Evolutionary conservation across 2,113 vertebrate genomes (phyloP), one percentile per base, ranked within the genome.

Genomic region (Nansenia antarctica): DNA sequence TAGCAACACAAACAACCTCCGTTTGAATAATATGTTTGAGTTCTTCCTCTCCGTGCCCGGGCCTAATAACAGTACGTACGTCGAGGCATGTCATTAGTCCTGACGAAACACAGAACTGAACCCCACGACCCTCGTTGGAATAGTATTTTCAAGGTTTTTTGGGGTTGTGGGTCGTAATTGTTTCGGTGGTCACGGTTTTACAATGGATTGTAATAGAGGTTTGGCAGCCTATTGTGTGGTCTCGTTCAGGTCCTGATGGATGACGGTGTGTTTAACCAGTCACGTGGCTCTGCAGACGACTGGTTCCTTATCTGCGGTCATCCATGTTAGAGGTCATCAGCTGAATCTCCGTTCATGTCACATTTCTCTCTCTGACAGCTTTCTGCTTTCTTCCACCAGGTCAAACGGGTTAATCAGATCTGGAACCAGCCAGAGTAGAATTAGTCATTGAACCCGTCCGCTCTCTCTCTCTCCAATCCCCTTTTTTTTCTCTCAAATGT

Each of bases 301-400:
- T 64, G 9, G n/a, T 22, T 39, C 35, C 15, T 20, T 53, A 61
- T 42, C 70, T 72, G 32, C 54, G 57, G 45, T 71, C 37, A 57
- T 64, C 14, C 1, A 27, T 26, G 27, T 47, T 20, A 49, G 45
- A 8, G 45, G 45, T 42, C 14, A 49, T n/a, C 45, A 49, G 45
- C n/a, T 49, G 45, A 49, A n/a, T n/a, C 45, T 42, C 14, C 39
- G 12, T 42, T 18, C 1, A 49, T 6, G 9, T 49, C n/a, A 11
- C 45, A 49, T 49, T 49, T 49, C 20, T 49, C 45, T 6, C 45
- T 49, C 45, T 8, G 45, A 49, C n/a, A 49, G 14, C 45, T 9
- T n/a, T 49, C 47, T 14, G 14, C 45, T 9, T n/a, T 49, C 47
- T 14, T 12, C 47, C 26, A 22, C 55, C 24, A 27, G 65, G 52